Base-by-base conservation (phyloP, 2,113 vertebrate species). In the Grammomys surdaster region DNA sequence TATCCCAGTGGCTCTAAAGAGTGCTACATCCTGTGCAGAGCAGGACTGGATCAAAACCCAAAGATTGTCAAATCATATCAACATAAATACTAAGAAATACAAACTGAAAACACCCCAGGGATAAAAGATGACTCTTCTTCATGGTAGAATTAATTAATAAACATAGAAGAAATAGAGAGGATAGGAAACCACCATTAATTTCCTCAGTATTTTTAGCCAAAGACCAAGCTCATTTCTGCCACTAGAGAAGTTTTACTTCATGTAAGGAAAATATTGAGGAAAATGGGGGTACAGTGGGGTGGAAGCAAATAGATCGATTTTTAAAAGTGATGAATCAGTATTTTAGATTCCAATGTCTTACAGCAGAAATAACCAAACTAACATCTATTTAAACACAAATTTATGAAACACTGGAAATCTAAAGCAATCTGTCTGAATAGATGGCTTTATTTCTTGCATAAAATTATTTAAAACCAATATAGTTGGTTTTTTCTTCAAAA, bases 261-360 rank as follows among this genome's bases (percentile, higher is more conserved):
- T 14, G 28, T 36, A 20, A 72, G 46, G 80, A 20, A 90, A 69
- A 84, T 7, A 77, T 46, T 48, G 7, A 92, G 76, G 31, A 46
- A 93, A 78, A 46, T 70, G 28, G 31, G 82, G 72, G 40, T 22
- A 72, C 3, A 3, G 70, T n/a, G n/a, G n/a, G 26, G 16, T 19
- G 4, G 73, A 19, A 24, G 48, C 86, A 93, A 24, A 17, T 60
- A 63, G 56, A 72, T 90, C 28, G 60, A 43, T 48, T 93, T 93
- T 85, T 78, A 85, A 90, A 94, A 48, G 6, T 7, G 51, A 70
- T n/a, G 43, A 67, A 73, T 51, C 1, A 43, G 33, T 46, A 4
- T 43, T 95, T 91, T 72, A 94, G 40, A 90, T 88, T 94, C 65
- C 19, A 40, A 82, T 70, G 12, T 90, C 36, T 91, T 94, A 80